Conservation (phyloP, 2,797 vertebrate genomes). For the Clarias laeviceps region DNA sequence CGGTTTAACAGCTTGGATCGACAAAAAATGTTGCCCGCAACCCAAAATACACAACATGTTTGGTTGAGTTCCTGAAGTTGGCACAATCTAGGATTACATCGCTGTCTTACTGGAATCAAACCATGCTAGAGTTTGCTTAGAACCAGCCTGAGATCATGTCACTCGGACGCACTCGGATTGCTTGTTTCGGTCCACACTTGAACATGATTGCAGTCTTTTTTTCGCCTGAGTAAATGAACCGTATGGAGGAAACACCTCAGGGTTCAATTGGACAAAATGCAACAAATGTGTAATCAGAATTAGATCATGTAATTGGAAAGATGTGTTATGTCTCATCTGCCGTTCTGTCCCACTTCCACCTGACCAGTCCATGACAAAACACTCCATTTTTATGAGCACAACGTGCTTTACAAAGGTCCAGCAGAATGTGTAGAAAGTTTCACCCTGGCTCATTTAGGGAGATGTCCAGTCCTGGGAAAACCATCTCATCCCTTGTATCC, state of each 20-base stretch:
- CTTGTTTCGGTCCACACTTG: background rate
- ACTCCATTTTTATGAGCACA: background rate
- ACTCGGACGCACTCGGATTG: background rate
- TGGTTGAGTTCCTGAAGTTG: slow-evolving; percentile 5
- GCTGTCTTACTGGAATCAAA: background rate
- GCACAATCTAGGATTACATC: background rate
- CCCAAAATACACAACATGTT: slow-evolving; percentile 11
- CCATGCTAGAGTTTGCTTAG: background rate
- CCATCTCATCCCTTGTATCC: background rate
- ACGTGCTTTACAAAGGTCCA: background rate
- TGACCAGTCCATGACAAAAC: slow-evolving; percentile 1
- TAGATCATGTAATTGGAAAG: background rate
- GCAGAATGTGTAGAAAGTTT: background rate
- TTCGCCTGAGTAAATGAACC: background rate
- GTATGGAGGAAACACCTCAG: background rate
- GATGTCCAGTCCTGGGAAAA: background rate
- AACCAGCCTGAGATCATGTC: background rate
- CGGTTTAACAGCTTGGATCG: slow-evolving; percentile 22
- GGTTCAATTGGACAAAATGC: background rate
- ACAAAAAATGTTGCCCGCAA: background rate
- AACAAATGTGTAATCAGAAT: background rate
- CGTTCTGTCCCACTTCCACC: background rate
- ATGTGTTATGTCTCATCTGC: slow-evolving; percentile 13
- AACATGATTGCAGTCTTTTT: background rate
- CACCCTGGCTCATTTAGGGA: background rate